Evolutionary conservation across 2,888 invertebrate genomes (phyloP).

Genomic region (Adineta ricciae): DNA sequence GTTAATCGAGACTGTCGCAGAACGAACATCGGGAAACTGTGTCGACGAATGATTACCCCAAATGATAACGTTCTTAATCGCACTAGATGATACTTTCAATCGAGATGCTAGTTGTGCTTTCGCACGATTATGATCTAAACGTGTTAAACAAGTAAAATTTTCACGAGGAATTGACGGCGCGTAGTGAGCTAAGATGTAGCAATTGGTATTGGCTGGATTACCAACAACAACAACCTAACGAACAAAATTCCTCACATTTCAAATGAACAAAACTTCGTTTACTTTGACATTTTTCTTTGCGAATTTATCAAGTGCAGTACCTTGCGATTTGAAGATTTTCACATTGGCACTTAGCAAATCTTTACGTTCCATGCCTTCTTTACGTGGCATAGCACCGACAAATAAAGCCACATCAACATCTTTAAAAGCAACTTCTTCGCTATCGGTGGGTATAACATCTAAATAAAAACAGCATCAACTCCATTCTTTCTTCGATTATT

Average conservation of each 20-base stretch:
- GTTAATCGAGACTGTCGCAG: conserved; percentile 46
- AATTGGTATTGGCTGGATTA: conserved; percentile 98
- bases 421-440: conserved; percentile 81
- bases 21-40: conserved; percentile 82
- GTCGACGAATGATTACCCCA: conserved; percentile 99
- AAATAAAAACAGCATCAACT: conserved; percentile 17
- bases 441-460: conserved; percentile 69
- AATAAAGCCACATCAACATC: conserved; percentile 89
- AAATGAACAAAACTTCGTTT: no score
- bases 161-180: conserved; percentile 80
- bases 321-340: conserved; percentile 92
- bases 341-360: conserved; percentile 93
- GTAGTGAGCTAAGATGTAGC: conserved; percentile 82
- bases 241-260: background rate
- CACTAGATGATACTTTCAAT: conserved; percentile 57
- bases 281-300: conserved; percentile 86
- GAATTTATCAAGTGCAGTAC: conserved; percentile 76
- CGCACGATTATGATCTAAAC: conserved; percentile 93
- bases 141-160: conserved; percentile 94
- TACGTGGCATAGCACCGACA: conserved; percentile 94
- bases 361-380: conserved; percentile 95
- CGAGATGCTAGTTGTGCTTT: conserved; percentile 61
- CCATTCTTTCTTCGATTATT: background rate
- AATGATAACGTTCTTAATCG: conserved; percentile 80
- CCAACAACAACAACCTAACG: conserved; percentile 73